Conservation (phyloP, 1,140 invertebrate species). For the Cheumatopsyche charites region DNA sequence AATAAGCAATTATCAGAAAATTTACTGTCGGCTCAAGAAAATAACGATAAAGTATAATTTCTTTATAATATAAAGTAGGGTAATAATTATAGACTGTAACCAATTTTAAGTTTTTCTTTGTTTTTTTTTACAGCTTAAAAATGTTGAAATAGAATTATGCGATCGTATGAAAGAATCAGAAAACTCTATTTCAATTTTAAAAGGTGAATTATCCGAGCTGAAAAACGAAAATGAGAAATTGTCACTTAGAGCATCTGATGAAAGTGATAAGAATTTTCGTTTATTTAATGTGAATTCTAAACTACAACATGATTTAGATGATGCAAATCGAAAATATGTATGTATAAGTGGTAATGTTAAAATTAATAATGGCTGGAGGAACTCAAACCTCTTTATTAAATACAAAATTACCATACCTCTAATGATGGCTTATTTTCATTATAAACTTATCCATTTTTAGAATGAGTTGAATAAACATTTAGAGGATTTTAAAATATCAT, state of each 20-base stretch:
- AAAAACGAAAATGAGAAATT: slow-evolving; percentile 63
- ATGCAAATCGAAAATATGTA: slow-evolving; percentile 58
- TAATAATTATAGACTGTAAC: neutral
- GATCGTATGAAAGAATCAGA: slow-evolving; percentile 60
- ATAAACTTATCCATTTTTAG: slow-evolving; percentile 52
- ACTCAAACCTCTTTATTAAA: no score
- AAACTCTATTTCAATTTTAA: slow-evolving; percentile 55
- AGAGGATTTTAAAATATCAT: slow-evolving; percentile 60
- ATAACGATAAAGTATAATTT: slow-evolving; percentile 59
- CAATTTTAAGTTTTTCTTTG: slow-evolving; percentile 7
- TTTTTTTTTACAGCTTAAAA: slow-evolving; percentile 50
- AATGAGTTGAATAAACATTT: slow-evolving; percentile 64
- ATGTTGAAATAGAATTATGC: slow-evolving; percentile 56
- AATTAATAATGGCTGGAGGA: no score
- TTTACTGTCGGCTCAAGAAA: slow-evolving; percentile 60
- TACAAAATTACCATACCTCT: no score
- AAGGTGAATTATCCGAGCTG: slow-evolving; percentile 61
- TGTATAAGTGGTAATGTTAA: slow-evolving; percentile 17
- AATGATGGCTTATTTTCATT: slow-evolving; percentile 1
- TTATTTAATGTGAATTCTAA: slow-evolving; percentile 61
- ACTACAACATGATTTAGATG: slow-evolving; percentile 58
- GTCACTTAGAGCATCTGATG: slow-evolving; percentile 61
- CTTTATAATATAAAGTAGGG: slow-evolving; percentile 12
- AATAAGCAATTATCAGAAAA: slow-evolving; percentile 62
- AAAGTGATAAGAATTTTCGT: slow-evolving; percentile 57